phyloP scores from a whole-genome alignment of 1,140 invertebrate genomes.

The Trigoniulus corallinus region DNA sequence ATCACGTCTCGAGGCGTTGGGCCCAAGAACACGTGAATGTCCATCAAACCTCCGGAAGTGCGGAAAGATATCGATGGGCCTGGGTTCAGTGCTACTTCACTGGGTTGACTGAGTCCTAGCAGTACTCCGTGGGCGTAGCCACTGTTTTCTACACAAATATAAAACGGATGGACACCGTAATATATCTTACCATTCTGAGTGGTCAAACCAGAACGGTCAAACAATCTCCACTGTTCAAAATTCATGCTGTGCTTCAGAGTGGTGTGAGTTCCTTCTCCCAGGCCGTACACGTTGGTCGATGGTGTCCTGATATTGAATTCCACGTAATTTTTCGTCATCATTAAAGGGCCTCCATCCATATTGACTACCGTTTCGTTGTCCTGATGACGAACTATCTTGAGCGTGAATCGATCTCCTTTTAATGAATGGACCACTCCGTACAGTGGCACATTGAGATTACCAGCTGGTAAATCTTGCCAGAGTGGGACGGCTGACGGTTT shows the following conservation, averaged over 20 bases:
- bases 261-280: background rate
- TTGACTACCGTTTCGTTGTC: background rate
- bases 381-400: background rate
- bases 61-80: slow-evolving; percentile 56
- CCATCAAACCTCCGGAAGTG: slow-evolving; percentile 23
- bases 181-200: background rate
- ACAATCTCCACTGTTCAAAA: background rate
- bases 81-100: slow-evolving; percentile 55
- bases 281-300: background rate
- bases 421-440: background rate
- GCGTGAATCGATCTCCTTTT: background rate
- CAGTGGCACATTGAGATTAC: background rate
- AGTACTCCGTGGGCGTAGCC: slow-evolving; percentile 27
- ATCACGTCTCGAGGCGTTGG: slow-evolving; percentile 29
- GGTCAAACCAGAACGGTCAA: background rate
- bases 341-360: background rate
- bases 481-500: background rate
- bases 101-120: slow-evolving; percentile 12
- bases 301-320: background rate
- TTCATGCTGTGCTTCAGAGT: background rate
- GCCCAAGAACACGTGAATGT: slow-evolving; percentile 25
- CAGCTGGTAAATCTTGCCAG: background rate
- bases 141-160: slow-evolving; percentile 23
- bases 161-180: slow-evolving; percentile 28
- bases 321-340: background rate